Base-by-base conservation (phyloP, 2,797 vertebrate genomes). In the Eremophila alpestris region DNA sequence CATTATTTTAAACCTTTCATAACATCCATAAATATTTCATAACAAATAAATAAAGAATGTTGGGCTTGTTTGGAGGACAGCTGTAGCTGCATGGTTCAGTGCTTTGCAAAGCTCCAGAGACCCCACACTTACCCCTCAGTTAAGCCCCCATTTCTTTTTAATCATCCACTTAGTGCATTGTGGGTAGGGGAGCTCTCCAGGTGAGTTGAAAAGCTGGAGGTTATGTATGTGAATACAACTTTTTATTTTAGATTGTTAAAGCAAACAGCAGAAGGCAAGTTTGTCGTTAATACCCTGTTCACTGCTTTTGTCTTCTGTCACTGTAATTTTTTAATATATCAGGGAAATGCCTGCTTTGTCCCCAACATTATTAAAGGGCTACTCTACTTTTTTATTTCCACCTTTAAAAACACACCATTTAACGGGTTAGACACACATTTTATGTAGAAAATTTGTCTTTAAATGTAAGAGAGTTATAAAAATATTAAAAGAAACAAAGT, bases 1-100 rank as follows among this genome's bases (percentile, higher is more conserved):
- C 99, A 99, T 99, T 99, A 99, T 99, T 99, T 99, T 99, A 99
- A 99, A 99, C 99, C 99, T 99, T 99, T 99, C 99, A 99, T 99
- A 99, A 99, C 99, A 99, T 96, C 97, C 98, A 99, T 99, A 98
- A 99, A 99, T 99, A 99, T 99, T 99, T 99, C 98, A 99, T 98
- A 98, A 98, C 99, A 99, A 99, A 99, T 99, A 99, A 99, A 99
- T 99, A 99, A 99, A 99, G 99, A 98, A 99, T 99, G 99, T 98
- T 93, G 94, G 98, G 98, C 98, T 98, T 99, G 99, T 99, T 99
- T 99, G 99, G 99, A 99, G 98, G 99, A 99, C 99, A 99, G 99
- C 99, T 99, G 99, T 99, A 99, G 98, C 98, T 97, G 97, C 98
- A 98, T 96, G 99, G 99, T 99, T 98, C 99, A 98, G 96, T 98